A percentile compares a stretch with the other conserved stretches of the same genome.
Conservation (phyloP, 1,140 invertebrate genomes). For the Megalopta genalis region DNA sequence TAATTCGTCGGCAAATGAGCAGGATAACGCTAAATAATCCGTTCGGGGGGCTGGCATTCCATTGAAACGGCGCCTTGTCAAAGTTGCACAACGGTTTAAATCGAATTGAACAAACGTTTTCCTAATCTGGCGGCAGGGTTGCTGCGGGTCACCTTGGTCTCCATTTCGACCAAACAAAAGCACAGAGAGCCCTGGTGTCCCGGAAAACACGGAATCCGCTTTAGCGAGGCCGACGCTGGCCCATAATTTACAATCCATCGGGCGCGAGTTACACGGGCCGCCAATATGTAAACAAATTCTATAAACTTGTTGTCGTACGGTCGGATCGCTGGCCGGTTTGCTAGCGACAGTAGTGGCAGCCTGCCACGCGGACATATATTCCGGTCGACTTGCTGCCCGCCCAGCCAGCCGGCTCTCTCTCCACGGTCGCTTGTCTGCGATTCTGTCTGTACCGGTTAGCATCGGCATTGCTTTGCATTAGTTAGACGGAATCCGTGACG, state of each 20-base stretch:
- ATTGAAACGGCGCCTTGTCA: neutral
- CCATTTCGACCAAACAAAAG: neutral
- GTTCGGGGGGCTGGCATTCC: neutral
- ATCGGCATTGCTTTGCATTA: slow-evolving; percentile 68
- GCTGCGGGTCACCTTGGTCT: neutral
- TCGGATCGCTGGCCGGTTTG: neutral
- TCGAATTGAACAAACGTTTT: too few relatives aligned
- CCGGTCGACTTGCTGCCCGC: neutral
- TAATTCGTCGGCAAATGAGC: neutral
- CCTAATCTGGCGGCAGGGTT: neutral
- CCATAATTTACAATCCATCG: neutral
- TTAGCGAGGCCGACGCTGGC: neutral
- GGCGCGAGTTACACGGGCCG: neutral
- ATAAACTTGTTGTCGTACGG: neutral
- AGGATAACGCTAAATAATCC: slow-evolving; percentile 6
- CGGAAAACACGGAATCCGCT: neutral
- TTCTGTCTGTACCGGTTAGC: slow-evolving; percentile 40
- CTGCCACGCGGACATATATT: neutral
- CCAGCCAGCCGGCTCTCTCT: neutral
- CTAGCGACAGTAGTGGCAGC: neutral
- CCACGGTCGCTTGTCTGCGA: slow-evolving; percentile 5
- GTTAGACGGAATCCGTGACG: slow-evolving; percentile 71
- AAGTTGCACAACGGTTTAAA: neutral
- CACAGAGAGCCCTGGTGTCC: neutral
- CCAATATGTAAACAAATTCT: neutral